Conservation (phyloP, 2,888 invertebrate species). For the Hirtodrosophila duncani region DNA sequence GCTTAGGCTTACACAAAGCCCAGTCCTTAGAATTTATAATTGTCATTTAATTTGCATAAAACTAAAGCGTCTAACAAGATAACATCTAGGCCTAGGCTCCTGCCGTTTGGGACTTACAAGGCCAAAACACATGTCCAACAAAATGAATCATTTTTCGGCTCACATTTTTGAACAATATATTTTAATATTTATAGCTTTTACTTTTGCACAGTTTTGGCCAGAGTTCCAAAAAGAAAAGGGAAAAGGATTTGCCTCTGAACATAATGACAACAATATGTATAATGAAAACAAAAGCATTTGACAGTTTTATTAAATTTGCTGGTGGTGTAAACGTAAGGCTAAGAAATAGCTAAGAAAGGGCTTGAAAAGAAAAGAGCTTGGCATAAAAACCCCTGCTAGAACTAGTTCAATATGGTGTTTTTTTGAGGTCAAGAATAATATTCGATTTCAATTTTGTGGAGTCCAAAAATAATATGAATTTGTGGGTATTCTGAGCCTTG, state of each 20-base stretch:
- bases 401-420: no score
- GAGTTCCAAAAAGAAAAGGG: no score
- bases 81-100: constrained; percentile 7
- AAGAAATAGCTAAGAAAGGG: constrained; percentile 5
- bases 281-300: constrained; percentile 47
- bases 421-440: no score
- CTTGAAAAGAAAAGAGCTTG: no score
- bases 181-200: constrained; percentile 58
- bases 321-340: constrained; percentile 1
- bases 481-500: no score
- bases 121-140: constrained; percentile 42
- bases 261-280: constrained; percentile 39
- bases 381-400: no score
- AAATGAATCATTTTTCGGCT: constrained; percentile 50
- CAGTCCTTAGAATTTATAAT: constrained; percentile 57
- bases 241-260: constrained; percentile 24
- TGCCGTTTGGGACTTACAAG: no score
- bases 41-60: constrained; percentile 68
- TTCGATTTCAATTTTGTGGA: no score
- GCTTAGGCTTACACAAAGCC: constrained; percentile 12
- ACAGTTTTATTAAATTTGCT: constrained; percentile 61
- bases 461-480: no score
- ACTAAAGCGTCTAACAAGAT: no score
- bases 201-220: neutral
- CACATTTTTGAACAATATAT: constrained; percentile 43